These are phyloP conservation scores for Urocolius indicus DNA, from an alignment of 2,113 vertebrate species.

Conservation along the genomic window DNA sequence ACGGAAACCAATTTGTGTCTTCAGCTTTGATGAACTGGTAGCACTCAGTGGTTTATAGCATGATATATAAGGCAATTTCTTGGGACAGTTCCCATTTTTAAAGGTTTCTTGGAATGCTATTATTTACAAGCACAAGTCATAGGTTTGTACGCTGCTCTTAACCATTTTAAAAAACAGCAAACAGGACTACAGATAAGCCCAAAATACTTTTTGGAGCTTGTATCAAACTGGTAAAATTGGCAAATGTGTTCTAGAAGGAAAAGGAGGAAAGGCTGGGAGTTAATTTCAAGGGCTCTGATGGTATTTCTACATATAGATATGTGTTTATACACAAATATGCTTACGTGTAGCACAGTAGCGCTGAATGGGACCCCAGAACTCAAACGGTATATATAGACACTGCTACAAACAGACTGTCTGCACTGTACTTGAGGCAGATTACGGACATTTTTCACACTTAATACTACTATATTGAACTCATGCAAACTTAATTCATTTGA, in stretches of 20 bases:
- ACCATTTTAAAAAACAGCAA: not conserved
- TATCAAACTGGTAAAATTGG: not conserved
- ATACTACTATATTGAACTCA: not conserved
- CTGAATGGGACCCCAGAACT: not conserved
- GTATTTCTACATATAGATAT: not conserved
- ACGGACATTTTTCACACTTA: not conserved
- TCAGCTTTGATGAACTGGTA: not conserved
- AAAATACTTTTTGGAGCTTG: not conserved
- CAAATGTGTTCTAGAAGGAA: not conserved
- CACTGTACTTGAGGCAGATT: not conserved
- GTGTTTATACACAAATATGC: not conserved
- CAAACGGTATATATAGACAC: too few species aligned
- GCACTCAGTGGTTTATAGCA: not conserved
- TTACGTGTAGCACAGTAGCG: not conserved
- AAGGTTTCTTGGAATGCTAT: not conserved
- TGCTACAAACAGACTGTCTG: not conserved
- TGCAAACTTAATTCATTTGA: not conserved
- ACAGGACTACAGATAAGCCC: not conserved
- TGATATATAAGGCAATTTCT: not conserved
- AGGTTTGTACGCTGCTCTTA: not conserved
- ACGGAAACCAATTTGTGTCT: not conserved
- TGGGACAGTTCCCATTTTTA: not conserved
- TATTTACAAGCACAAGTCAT: not conserved
- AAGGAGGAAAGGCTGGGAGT: fast-evolving
- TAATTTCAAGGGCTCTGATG: not conserved